phyloP scores from a whole-genome alignment of 1,140 invertebrate species.

The Trichonephila inaurata region DNA sequence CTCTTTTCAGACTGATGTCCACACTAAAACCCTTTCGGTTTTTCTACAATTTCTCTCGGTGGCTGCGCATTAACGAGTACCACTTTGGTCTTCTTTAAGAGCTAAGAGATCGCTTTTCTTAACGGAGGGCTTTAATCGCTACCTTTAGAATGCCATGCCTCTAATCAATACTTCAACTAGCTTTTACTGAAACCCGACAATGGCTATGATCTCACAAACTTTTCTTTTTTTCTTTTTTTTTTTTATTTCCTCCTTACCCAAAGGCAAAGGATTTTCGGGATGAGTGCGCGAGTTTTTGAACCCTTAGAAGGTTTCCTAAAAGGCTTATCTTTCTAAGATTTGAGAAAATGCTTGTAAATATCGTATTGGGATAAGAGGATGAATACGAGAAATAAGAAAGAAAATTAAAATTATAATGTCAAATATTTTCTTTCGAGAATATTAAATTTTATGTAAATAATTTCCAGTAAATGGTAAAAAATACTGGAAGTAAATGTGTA shows the following conservation, averaged over 20 bases:
- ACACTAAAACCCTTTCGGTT: conserved; percentile 57
- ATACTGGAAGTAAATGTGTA: no score
- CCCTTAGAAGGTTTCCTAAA: conserved; percentile 57
- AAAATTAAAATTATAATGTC: no score
- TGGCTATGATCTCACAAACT: conserved; percentile 46
- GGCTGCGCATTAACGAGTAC: conserved; percentile 56
- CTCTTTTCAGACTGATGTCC: conserved; percentile 52
- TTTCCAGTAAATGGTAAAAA: no score
- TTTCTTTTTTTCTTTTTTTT: not conserved
- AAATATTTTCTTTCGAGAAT: no score
- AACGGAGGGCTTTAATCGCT: conserved; percentile 59
- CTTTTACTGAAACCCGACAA: conserved; percentile 60
- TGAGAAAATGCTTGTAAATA: conserved; percentile 23
- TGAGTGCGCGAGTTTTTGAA: conserved; percentile 32
- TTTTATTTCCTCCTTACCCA: not conserved
- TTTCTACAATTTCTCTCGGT: conserved; percentile 38
- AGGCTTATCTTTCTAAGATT: conserved; percentile 32
- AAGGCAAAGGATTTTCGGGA: conserved; percentile 30
- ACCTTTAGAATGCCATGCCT: conserved; percentile 16
- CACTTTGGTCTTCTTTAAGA: conserved; percentile 56
- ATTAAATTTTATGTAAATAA: no score
- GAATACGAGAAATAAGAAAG: no score
- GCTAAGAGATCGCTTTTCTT: conserved; percentile 40
- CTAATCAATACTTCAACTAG: conserved; percentile 27
- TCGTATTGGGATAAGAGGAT: not conserved